Evolutionary conservation across 1,140 invertebrate species (phyloP).

Genomic region (Monochamus saltuarius): DNA sequence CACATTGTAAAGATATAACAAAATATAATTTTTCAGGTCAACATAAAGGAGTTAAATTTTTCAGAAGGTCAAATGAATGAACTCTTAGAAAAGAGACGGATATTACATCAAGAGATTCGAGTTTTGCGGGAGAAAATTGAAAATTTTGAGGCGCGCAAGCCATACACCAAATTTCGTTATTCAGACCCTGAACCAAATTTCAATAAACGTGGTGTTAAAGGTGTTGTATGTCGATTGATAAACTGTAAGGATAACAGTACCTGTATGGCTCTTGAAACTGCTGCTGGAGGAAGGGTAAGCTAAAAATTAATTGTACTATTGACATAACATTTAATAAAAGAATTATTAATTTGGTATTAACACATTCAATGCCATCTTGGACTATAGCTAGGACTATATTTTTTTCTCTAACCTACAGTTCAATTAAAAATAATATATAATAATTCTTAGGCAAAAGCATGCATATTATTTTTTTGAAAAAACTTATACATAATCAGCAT

Average conservation of each 20-base stretch:
- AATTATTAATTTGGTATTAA: too few relatives aligned
- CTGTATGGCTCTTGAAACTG: conserved; percentile 81
- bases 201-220: conserved; percentile 72
- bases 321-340: too few relatives aligned
- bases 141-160: conserved; percentile 64
- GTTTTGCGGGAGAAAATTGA: conserved; percentile 60
- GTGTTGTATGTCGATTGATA: conserved; percentile 72
- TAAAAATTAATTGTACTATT: too few relatives aligned
- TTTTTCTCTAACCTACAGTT: too few relatives aligned
- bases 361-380: too few relatives aligned
- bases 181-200: conserved; percentile 76
- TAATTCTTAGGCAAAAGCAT: too few relatives aligned
- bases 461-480: too few relatives aligned
- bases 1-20: too few relatives aligned
- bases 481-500: too few relatives aligned
- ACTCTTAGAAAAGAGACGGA: conserved; percentile 57
- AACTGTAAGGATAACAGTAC: conserved; percentile 70
- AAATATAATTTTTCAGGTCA: conserved; percentile 25
- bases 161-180: conserved; percentile 74
- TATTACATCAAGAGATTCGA: conserved; percentile 58
- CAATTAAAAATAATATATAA: too few relatives aligned
- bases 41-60: conserved; percentile 65
- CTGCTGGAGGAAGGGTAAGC: conserved; percentile 80
- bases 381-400: too few relatives aligned
- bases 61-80: conserved; percentile 65